Percentiles rank a stretch among this genome's conserved stretches.
Evolutionary conservation across 92 coral and sea anemone genomes (phyloP).

Genomic region (Actinernus sp.): DNA sequence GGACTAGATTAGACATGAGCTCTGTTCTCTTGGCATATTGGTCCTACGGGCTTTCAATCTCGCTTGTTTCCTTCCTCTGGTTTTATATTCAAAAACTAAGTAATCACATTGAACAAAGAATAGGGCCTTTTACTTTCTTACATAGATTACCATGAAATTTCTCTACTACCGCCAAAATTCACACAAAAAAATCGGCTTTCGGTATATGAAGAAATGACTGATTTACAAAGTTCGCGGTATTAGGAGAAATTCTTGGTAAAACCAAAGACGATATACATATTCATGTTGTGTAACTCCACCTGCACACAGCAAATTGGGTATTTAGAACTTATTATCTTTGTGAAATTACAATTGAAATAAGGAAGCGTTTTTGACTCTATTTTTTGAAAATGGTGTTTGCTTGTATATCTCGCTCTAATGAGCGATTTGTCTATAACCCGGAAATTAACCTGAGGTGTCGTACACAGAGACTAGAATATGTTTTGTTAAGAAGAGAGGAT

Average conservation of each 20-base stretch:
- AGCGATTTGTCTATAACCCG: constrained; percentile 42
- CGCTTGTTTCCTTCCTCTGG: constrained; percentile 26
- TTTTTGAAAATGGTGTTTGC: constrained; percentile 75
- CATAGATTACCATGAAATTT: too few relatives aligned
- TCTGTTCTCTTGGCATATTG: too few relatives aligned
- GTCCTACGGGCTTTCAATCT: too few relatives aligned
- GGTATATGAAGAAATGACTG: constrained; percentile 28
- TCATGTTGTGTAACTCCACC: constrained; percentile 72
- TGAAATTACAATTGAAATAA: constrained; percentile 87
- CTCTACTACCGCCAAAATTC: too few relatives aligned
- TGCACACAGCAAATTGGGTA: constrained; percentile 87
- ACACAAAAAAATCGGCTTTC: too few relatives aligned
- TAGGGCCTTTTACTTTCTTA: too few relatives aligned
- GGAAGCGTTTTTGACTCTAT: constrained; percentile 79
- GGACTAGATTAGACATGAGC: constrained; percentile 42
- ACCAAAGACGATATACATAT: constrained; percentile 66
- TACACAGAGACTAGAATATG: constrained; percentile 25
- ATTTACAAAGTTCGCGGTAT: constrained; percentile 60
- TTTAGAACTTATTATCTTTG: constrained; percentile 92
- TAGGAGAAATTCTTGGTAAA: constrained; percentile 62
- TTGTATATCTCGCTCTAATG: constrained; percentile 71
- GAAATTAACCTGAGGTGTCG: constrained; percentile 65
- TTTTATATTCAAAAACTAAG: constrained; percentile 24
- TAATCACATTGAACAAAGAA: constrained; percentile 15
- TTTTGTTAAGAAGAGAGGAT: constrained; percentile 28